phyloP scores from a whole-genome alignment of 1,140 invertebrate species.

The Nasonia longicornis region DNA sequence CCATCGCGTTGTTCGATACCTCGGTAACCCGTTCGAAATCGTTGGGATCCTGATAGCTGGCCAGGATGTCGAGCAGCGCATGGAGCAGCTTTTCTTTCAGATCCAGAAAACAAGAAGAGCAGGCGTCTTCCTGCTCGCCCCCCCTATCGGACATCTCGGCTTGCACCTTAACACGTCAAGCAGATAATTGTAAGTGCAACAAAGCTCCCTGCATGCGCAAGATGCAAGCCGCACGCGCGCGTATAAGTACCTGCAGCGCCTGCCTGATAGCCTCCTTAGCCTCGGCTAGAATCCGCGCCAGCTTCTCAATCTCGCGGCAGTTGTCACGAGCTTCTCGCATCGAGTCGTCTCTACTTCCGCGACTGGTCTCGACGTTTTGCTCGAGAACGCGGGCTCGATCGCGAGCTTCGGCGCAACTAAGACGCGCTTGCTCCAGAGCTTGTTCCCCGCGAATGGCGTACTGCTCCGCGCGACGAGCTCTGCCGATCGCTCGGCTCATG shows the following conservation, averaged over 20 bases:
- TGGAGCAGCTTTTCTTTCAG: slow-evolving; percentile 56
- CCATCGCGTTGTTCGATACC: neutral
- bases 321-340: slow-evolving; percentile 67
- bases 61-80: slow-evolving; percentile 59
- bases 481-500: slow-evolving; percentile 69
- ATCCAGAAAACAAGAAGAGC: slow-evolving; percentile 46
- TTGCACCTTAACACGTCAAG: neutral
- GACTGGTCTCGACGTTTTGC: slow-evolving; percentile 71
- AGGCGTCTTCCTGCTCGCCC: slow-evolving; percentile 44
- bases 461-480: slow-evolving; percentile 65
- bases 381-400: slow-evolving; percentile 71
- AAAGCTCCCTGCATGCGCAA: too few species aligned
- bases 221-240: too few species aligned
- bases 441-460: slow-evolving; percentile 57
- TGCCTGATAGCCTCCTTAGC: slow-evolving; percentile 72
- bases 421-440: slow-evolving; percentile 67
- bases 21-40: neutral
- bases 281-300: slow-evolving; percentile 72
- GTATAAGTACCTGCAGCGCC: slow-evolving; percentile 65
- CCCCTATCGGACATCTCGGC: neutral
- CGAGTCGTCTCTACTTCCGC: slow-evolving; percentile 67
- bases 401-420: slow-evolving; percentile 63
- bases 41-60: slow-evolving; percentile 36
- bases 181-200: neutral
- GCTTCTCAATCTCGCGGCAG: slow-evolving; percentile 68